phyloP scores from a whole-genome alignment of 2,113 vertebrate species.

The Coptodon bakossiorum region DNA sequence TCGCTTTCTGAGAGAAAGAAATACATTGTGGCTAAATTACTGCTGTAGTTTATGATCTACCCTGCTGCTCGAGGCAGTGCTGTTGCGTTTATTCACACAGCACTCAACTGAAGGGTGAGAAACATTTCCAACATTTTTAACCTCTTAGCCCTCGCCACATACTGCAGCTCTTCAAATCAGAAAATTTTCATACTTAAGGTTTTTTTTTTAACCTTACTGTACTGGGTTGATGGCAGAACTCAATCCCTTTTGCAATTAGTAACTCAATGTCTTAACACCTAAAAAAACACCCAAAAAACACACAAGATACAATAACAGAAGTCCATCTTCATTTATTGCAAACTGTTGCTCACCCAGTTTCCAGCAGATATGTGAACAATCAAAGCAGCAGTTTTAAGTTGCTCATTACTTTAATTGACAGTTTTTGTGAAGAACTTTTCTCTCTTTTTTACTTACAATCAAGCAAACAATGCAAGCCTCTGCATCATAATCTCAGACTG shows the following conservation, averaged over 20 bases:
- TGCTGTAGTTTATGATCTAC: slow-evolving; percentile 48
- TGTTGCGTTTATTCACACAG: slow-evolving; percentile 18
- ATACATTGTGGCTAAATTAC: slow-evolving; percentile 53
- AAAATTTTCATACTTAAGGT: background rate
- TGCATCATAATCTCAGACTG: background rate
- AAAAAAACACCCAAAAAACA: accelerated
- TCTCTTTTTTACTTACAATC: background rate
- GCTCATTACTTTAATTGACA: background rate
- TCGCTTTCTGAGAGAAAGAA: slow-evolving; percentile 37
- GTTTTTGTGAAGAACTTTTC: background rate
- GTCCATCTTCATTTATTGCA: background rate
- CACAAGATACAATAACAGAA: background rate
- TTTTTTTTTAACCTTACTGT: background rate
- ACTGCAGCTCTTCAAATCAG: background rate
- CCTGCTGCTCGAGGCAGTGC: slow-evolving; percentile 16
- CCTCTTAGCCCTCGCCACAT: slow-evolving; percentile 1
- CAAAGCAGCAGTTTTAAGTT: background rate
- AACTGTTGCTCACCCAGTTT: background rate
- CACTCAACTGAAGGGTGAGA: background rate
- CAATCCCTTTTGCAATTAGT: background rate
- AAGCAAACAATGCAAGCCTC: background rate
- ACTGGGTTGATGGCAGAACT: background rate
- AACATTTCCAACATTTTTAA: slow-evolving; percentile 27
- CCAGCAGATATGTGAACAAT: background rate
- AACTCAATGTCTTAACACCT: background rate